Evolutionary conservation across 2,888 invertebrate species (phyloP), one percentile per base, ranked within the genome.

Genomic region (Platycheirus albimanus): DNA sequence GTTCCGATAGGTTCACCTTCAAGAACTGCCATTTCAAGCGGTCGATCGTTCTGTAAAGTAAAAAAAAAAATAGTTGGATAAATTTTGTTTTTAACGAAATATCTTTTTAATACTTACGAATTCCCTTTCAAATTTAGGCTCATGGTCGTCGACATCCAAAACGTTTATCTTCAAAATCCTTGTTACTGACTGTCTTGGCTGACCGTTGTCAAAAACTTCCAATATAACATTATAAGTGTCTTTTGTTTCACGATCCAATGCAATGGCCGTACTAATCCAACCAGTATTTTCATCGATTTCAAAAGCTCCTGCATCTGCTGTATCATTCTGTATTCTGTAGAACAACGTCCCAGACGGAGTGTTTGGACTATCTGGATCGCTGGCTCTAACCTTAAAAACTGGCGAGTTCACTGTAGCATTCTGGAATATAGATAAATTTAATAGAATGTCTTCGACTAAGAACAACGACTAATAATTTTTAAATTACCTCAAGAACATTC

Each of bases 91-190:
- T n/a, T n/a, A n/a, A n/a, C n/a, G 3, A 11, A 36, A 36, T 36
- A 10, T 36, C n/a, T 36, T 11, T 28, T 41, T 3, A 1, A 58
- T 85, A 88, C 92, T 92, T 89, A 95, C 95, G 86, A 94, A 90
- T 80, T 92, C 93, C 77, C 96, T 91, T 7, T 91, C 92, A 86
- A 96, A 96, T 75, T 93, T 92, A 0, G 96, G 96, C 84, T 94
- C 93, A 87, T 96, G 95, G 87, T 96, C 96, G 87, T 96, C 96
- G 10, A 95, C 93, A 86, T 96, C 96, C 2, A 93, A 92, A 0
- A 96, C 92, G 58, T 92, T 91, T 0, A 96, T 94, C 54, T 93
- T 93, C 0, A 96, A 91, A 0, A 95, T 93, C 61, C 95, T 91
- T 0, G 95, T 94, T 0, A 94, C 93, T 83, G 95, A 95, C 86